Base-by-base conservation (phyloP, 2,797 vertebrate species). In the Crenichthys baileyi region DNA sequence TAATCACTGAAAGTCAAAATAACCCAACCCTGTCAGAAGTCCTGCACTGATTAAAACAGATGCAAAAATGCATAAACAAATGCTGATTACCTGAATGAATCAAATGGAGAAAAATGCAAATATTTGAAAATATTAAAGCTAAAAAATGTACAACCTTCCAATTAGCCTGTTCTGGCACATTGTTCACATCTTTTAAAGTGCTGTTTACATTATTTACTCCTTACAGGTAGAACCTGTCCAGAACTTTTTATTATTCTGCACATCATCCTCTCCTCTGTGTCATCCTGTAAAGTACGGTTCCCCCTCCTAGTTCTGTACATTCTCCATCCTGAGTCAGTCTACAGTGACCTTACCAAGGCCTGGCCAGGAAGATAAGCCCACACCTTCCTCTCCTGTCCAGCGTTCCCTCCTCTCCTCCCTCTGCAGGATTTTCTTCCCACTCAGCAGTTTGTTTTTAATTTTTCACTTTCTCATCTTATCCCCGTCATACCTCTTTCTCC, bases 301-400 rank as follows among this genome's bases (percentile, higher is more conserved):
- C 65, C 82, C 81, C 77, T 83, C 81, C 85, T 77, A 31, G 72
- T 41, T 77, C 83, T 83, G 83, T 84, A 78, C 82, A 73, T 85
- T 81, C 79, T 85, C 84, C 85, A 72, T 82, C 88, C 86, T 87
- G 85, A 36, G 90, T 89, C 80, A 79, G 88, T 85, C 89, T 91
- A 88, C 85, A 85, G 78, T 93, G 93, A 94, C 92, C 94, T 90
- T 83, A 65, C 83, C 79, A 75, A 85, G 82, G 90, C 91, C 93
- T 94, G 93, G 92, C 89, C 81, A 78, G 60, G n/a, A 87, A 90
- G 93, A 94, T 94, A 94, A 94, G 94, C 92, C 83, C 75, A 75
- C 85, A 88, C 88, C 87, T 87, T 84, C 83, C 88, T 84, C 86
- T 89, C 79, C 79, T 65, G 53, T 91, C 87, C 89, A 84, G 70